Percentiles rank a stretch among this genome's conserved stretches.
These are phyloP conservation scores for Leptinotarsa juncta DNA, from an alignment of 2,888 invertebrate species.

Conservation along the genomic window DNA sequence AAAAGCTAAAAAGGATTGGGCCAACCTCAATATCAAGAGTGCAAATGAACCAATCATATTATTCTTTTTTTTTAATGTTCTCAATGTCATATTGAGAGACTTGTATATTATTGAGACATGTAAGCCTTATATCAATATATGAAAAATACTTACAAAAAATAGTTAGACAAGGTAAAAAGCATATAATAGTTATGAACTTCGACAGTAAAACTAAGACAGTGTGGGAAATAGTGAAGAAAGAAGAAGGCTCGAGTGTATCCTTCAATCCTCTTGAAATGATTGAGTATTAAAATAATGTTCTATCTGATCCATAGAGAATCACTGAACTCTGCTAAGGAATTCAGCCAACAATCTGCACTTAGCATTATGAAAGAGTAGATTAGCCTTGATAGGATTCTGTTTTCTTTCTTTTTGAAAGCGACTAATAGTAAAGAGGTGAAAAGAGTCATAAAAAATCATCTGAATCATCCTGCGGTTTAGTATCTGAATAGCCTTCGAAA, in stretches of 20 bases:
- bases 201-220: neutral
- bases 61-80: too few relatives aligned
- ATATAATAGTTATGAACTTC: neutral
- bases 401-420: neutral
- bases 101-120: neutral
- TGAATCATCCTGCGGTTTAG: neutral
- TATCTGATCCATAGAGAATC: neutral
- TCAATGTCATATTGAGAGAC: too few relatives aligned
- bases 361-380: neutral
- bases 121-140: neutral
- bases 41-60: too few relatives aligned
- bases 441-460: neutral
- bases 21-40: too few relatives aligned
- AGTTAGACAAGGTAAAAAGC: constrained; percentile 17
- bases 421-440: neutral
- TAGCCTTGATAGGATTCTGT: neutral
- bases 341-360: neutral
- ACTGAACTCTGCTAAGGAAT: neutral
- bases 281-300: neutral
- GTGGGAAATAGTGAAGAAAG: neutral
- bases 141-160: neutral
- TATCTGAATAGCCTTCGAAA: neutral
- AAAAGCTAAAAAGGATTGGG: too few relatives aligned
- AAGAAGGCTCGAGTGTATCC: neutral
- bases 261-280: neutral